These are phyloP conservation scores for Tolypeutes matacus DNA, from an alignment of 2,797 vertebrate genomes.

Conservation along the genomic window DNA sequence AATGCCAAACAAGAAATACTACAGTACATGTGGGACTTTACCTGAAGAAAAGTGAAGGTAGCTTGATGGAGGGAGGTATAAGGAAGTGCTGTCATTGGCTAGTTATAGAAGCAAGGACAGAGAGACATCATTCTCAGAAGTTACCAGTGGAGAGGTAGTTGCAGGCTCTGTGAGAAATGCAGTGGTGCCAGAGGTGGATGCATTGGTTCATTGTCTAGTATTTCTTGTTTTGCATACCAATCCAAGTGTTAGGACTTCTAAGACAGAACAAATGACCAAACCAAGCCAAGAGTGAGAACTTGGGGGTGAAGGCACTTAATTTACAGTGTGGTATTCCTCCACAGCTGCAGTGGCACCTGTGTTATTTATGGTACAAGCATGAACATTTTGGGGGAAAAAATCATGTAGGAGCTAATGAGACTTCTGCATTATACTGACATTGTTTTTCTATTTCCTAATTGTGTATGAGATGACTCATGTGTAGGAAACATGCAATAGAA, in stretches of 20 bases:
- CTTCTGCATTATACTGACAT: not conserved
- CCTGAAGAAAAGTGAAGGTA: not conserved
- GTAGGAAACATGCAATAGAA: not conserved
- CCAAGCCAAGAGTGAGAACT: not conserved
- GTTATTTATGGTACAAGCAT: not conserved
- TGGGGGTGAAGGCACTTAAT: not conserved
- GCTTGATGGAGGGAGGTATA: not conserved
- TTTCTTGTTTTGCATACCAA: not conserved
- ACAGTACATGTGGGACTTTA: not conserved
- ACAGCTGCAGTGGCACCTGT: not conserved
- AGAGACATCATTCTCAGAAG: not conserved
- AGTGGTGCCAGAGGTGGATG: not conserved
- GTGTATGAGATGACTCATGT: rapidly evolving
- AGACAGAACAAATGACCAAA: not conserved
- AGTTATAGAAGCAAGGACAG: not conserved
- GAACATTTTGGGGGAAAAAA: not conserved
- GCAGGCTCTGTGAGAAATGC: not conserved
- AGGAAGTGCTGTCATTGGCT: not conserved
- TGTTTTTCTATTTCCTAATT: not conserved
- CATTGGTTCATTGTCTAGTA: not conserved
- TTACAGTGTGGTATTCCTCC: not conserved
- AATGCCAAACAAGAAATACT: not conserved
- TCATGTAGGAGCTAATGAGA: not conserved
- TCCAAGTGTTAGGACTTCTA: not conserved
- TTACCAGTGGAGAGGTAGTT: not conserved